These are phyloP conservation scores for Temnopleurus reevesii DNA, from an alignment of 53 echinoderm and acorn worm species.

Conservation along the genomic window DNA sequence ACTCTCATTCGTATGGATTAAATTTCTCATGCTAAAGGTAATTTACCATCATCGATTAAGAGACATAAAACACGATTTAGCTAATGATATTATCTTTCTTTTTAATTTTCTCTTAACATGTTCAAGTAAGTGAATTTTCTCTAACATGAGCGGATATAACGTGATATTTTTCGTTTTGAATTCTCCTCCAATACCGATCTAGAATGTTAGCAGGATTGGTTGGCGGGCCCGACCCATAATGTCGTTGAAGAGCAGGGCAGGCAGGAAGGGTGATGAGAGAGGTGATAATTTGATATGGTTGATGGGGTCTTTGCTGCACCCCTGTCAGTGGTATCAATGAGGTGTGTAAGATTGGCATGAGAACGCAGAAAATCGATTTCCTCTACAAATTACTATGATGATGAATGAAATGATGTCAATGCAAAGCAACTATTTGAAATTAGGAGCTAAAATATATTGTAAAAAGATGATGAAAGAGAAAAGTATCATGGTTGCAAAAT, in stretches of 20 bases:
- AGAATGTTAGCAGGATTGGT: background rate
- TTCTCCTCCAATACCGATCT: background rate
- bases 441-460: too few relatives aligned
- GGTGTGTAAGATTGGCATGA: constrained; percentile 50
- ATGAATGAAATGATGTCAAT: constrained; percentile 22
- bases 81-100: too few relatives aligned
- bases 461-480: too few relatives aligned
- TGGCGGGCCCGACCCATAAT: background rate
- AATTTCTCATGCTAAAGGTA: too few relatives aligned
- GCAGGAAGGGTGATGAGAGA: constrained; percentile 36
- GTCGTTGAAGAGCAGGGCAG: background rate
- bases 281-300: constrained; percentile 50
- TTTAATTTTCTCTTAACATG: background rate
- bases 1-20: too few relatives aligned
- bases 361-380: constrained; percentile 50
- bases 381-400: constrained; percentile 31
- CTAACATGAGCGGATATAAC: too few relatives aligned
- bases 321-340: constrained; percentile 28
- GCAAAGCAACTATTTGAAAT: constrained; percentile 34
- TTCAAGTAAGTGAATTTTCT: background rate
- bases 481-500: too few relatives aligned
- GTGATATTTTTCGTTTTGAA: background rate
- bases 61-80: too few relatives aligned
- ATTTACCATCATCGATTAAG: too few relatives aligned
- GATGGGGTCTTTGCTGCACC: constrained; percentile 12